phyloP scores from a whole-genome alignment of 2,888 invertebrate genomes.

The Epirrhoe tristata region DNA sequence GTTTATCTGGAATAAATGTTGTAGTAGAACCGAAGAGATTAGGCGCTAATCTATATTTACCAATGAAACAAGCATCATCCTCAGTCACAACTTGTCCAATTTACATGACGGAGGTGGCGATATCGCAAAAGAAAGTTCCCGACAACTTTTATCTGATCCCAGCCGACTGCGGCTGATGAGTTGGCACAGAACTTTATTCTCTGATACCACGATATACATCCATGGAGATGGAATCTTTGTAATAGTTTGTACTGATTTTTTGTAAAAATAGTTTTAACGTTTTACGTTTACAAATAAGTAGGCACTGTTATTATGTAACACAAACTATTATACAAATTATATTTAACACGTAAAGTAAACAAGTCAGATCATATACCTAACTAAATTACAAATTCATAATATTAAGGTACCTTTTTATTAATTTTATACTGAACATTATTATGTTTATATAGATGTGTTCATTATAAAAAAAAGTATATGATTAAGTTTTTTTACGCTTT shows the following conservation, averaged over 20 bases:
- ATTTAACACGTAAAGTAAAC: too few relatives aligned
- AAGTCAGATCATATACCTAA: too few relatives aligned
- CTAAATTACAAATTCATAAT: too few relatives aligned
- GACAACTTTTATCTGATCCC: slow-evolving; percentile 82
- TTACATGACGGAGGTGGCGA: slow-evolving; percentile 84
- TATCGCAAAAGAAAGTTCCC: slow-evolving; percentile 82
- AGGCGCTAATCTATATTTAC: slow-evolving; percentile 76
- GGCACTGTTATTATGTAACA: too few relatives aligned
- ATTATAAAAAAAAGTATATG: too few relatives aligned
- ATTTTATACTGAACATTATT: too few relatives aligned
- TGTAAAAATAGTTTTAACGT: neutral
- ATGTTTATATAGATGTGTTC: too few relatives aligned
- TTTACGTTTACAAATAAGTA: too few relatives aligned
- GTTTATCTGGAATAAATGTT: slow-evolving; percentile 66
- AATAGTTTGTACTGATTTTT: slow-evolving; percentile 9
- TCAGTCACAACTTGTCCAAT: slow-evolving; percentile 78
- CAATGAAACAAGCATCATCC: slow-evolving; percentile 78
- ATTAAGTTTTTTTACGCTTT: too few relatives aligned
- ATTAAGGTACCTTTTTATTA: too few relatives aligned
- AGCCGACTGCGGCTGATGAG: slow-evolving; percentile 80
- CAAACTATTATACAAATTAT: too few relatives aligned
- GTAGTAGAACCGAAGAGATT: slow-evolving; percentile 67
- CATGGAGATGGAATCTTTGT: slow-evolving; percentile 61
- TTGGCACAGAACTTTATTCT: slow-evolving; percentile 81
- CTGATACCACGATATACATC: slow-evolving; percentile 68